phyloP scores from a whole-genome alignment of 2,888 invertebrate genomes.

The Atrina japonica region DNA sequence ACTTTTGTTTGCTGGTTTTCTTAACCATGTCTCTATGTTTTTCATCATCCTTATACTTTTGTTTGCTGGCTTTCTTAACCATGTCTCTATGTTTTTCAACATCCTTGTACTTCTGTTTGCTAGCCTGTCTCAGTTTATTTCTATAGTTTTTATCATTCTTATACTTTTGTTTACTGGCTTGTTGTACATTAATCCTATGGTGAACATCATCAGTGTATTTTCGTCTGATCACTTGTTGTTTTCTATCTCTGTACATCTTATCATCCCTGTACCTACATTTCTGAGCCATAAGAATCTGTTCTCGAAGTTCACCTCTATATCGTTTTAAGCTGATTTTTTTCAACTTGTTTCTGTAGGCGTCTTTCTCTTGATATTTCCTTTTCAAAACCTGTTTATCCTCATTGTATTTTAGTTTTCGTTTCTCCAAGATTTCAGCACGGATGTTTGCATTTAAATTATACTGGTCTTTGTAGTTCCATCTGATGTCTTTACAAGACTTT shows the following conservation, averaged over 20 bases:
- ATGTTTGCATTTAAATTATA: too few species aligned
- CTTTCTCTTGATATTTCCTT: not conserved
- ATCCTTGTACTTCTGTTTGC: not conserved
- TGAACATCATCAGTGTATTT: not conserved
- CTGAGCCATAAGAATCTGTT: not conserved
- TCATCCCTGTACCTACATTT: not conserved
- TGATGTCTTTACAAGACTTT: too few species aligned
- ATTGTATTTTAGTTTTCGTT: too few species aligned
- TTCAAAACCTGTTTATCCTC: not conserved
- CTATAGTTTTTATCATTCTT: not conserved
- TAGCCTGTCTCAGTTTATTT: not conserved
- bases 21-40: not conserved
- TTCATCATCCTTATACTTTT: slow-evolving; percentile 1
- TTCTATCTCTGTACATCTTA: not conserved
- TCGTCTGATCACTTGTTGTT: not conserved
- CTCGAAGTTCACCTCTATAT: not conserved
- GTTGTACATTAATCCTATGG: not conserved
- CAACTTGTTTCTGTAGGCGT: slow-evolving; percentile 1
- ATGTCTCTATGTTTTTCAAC: not conserved
- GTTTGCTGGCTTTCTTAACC: not conserved
- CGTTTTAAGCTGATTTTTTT: not conserved
- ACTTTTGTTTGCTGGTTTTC: not conserved
- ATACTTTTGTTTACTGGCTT: not conserved
- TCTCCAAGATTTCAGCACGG: too few species aligned
- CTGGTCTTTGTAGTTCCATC: too few species aligned